Conservation (phyloP, 2,888 invertebrate species). For the Pammene fasciana region DNA sequence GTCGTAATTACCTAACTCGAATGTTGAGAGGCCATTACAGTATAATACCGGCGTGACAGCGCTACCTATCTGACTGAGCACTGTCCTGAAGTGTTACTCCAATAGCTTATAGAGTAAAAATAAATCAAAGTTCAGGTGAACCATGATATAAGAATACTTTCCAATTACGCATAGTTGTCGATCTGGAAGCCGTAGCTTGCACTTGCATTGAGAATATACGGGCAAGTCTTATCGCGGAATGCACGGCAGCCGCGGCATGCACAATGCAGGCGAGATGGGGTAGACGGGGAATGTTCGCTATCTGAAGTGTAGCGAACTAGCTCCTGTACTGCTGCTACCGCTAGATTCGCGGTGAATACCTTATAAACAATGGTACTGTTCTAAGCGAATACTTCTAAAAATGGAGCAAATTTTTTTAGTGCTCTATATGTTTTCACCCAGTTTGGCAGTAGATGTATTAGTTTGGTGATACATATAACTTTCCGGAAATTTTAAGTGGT, state of each 20-base stretch:
- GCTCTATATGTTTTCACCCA: no score
- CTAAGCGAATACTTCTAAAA: no score
- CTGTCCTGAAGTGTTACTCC: no score
- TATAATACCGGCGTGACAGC: no score
- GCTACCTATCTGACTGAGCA: no score
- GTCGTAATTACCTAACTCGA: no score
- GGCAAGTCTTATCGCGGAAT: conserved; percentile 23
- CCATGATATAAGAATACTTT: not conserved
- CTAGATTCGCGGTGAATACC: conserved; percentile 12
- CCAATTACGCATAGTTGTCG: not conserved
- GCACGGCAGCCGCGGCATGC: conserved; percentile 25
- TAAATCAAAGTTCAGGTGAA: not conserved
- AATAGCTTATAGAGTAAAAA: no score
- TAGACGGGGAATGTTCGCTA: conserved; percentile 23
- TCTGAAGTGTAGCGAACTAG: conserved; percentile 28
- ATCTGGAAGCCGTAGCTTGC: not conserved
- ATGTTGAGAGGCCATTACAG: no score
- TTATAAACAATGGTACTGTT: not conserved
- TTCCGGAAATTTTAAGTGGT: no score
- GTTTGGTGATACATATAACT: no score
- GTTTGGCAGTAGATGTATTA: no score
- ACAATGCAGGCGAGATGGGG: conserved; percentile 22
- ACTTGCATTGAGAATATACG: not conserved
- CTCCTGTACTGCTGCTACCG: conserved; percentile 4
- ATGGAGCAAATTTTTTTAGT: no score